Conservation (phyloP, 2,888 invertebrate species). For the Phoenoteleia sp. region DNA sequence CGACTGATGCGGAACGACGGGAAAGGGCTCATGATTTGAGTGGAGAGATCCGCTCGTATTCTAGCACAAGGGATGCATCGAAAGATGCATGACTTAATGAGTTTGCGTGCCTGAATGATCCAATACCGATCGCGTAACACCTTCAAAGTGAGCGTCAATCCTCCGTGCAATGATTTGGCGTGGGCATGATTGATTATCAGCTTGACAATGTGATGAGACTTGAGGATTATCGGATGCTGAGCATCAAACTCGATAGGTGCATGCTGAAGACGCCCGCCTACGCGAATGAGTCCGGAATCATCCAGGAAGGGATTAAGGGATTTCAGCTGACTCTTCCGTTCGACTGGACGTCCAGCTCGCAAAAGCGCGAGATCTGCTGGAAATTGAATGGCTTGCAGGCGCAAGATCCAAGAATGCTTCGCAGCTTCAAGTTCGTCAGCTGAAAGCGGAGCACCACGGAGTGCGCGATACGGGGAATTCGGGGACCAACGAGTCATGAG, state of each 20-base stretch:
- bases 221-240: neutral
- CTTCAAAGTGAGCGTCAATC: neutral
- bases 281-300: neutral
- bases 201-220: neutral
- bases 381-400: too few relatives aligned
- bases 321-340: neutral
- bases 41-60: neutral
- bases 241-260: neutral
- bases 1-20: slow-evolving; percentile 29
- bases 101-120: neutral
- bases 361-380: too few relatives aligned
- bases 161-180: neutral
- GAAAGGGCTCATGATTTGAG: slow-evolving; percentile 32
- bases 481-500: too few relatives aligned
- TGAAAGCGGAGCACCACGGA: too few relatives aligned
- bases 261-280: neutral
- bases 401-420: too few relatives aligned
- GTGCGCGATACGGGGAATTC: too few relatives aligned
- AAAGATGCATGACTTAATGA: neutral
- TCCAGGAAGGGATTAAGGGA: neutral
- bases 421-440: too few relatives aligned
- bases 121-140: neutral
- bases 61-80: slow-evolving; percentile 1
- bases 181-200: neutral
- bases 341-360: too few relatives aligned